Percentiles rank a stretch among this genome's conserved stretches.
Conservation (phyloP, 2,113 vertebrate species). For the Okapia johnstoni region DNA sequence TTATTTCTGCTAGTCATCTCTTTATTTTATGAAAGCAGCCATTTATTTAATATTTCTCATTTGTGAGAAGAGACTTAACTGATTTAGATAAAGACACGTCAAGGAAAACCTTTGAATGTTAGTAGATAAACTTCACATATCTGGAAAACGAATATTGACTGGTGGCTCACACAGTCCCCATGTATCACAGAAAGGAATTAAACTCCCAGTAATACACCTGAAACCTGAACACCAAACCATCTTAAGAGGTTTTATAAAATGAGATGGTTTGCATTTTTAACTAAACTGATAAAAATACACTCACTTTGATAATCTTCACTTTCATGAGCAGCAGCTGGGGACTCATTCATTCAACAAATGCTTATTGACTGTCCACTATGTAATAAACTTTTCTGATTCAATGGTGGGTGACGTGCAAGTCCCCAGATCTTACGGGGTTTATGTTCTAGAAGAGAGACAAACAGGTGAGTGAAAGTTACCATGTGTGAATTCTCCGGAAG, state of each 20-base stretch:
- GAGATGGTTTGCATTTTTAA: not conserved
- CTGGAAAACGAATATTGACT: not conserved
- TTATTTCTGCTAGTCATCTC: not conserved
- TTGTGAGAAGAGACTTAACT: slow-evolving; percentile 6
- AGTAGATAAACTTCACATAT: not conserved
- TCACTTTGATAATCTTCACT: not conserved
- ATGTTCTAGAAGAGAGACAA: not conserved
- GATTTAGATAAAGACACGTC: not conserved
- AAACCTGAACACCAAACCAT: not conserved
- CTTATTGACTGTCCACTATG: not conserved
- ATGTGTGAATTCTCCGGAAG: not conserved
- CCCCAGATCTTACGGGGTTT: fast-evolving
- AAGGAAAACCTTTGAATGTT: not conserved
- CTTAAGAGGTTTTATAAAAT: not conserved
- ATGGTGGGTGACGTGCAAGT: fast-evolving
- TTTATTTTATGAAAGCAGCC: not conserved
- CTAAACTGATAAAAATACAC: not conserved
- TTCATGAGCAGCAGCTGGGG: not conserved
- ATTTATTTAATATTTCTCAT: slow-evolving; percentile 29
- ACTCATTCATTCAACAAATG: not conserved
- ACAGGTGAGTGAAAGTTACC: not conserved
- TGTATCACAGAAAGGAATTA: not conserved
- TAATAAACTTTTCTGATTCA: not conserved
- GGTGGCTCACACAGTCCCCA: not conserved
- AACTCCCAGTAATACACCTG: not conserved